Percentiles rank a stretch among this genome's conserved stretches.
Conservation (phyloP, 2,888 invertebrate genomes). For the Unio delphinus region DNA sequence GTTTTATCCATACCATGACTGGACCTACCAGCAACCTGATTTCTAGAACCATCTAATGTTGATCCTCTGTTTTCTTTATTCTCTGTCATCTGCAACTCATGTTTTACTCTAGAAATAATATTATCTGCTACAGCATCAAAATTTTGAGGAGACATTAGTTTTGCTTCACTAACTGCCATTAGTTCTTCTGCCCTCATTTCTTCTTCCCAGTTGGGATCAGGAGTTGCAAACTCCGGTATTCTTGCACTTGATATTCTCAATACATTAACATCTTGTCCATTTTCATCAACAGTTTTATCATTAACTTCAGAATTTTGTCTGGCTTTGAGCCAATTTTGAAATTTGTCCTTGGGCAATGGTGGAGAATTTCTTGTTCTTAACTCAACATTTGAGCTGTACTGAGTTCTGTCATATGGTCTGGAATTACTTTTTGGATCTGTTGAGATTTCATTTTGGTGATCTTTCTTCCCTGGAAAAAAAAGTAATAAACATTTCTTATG, state of each 20-base stretch:
- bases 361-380: too few relatives aligned
- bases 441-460: too few relatives aligned
- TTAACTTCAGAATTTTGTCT: slow-evolving; percentile 18
- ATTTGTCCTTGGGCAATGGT: slow-evolving; percentile 24
- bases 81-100: slow-evolving; percentile 29
- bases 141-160: slow-evolving; percentile 41
- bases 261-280: slow-evolving; percentile 21
- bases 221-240: slow-evolving; percentile 37
- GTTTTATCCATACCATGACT: background rate
- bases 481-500: too few relatives aligned
- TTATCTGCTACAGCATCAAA: slow-evolving; percentile 51
- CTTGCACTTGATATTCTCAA: slow-evolving; percentile 35
- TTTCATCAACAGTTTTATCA: slow-evolving; percentile 2
- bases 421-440: too few relatives aligned
- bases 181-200: slow-evolving; percentile 23
- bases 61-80: slow-evolving; percentile 2
- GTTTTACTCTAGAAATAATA: slow-evolving; percentile 48
- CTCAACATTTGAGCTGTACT: too few relatives aligned
- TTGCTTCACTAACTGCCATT: slow-evolving; percentile 30
- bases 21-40: background rate
- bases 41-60: background rate
- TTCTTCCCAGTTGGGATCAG: slow-evolving; percentile 32
- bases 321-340: slow-evolving; percentile 45
- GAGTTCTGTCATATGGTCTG: too few relatives aligned
- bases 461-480: too few relatives aligned